Evolutionary conservation across 2,888 invertebrate genomes (phyloP).

Genomic region (Scaptomyza parva): DNA sequence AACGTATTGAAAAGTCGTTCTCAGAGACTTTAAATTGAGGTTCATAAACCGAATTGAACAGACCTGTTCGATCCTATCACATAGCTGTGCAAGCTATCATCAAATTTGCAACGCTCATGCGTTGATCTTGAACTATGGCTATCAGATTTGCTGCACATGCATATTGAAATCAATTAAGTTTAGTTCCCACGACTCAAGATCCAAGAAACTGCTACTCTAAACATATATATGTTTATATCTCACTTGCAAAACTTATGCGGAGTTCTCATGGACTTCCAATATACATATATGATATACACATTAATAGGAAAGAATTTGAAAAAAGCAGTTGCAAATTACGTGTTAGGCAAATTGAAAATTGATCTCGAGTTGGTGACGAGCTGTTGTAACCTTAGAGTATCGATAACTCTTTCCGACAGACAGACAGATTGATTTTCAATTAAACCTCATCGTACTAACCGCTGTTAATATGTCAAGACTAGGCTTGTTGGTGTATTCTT

Average conservation of each 20-base stretch:
- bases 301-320: too few species aligned
- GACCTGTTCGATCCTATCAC: slow-evolving; percentile 7
- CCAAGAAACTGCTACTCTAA: slow-evolving; percentile 6
- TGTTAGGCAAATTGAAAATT: too few species aligned
- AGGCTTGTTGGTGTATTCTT: too few species aligned
- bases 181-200: slow-evolving; percentile 83
- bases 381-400: too few species aligned
- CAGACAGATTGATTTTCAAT: too few species aligned
- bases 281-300: not conserved
- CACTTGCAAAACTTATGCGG: not conserved
- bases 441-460: too few species aligned
- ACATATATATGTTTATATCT: slow-evolving; percentile 2
- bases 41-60: slow-evolving; percentile 1
- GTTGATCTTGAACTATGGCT: slow-evolving; percentile 64
- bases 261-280: slow-evolving; percentile 11
- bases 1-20: not conserved
- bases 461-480: too few species aligned
- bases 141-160: slow-evolving; percentile 73
- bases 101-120: slow-evolving; percentile 65
- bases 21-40: slow-evolving; percentile 3
- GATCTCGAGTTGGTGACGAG: too few species aligned
- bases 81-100: slow-evolving; percentile 36
- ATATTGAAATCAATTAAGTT: slow-evolving; percentile 85
- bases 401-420: too few species aligned
- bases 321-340: too few species aligned